Evolutionary conservation across 1,140 invertebrate genomes (phyloP), one percentile per base, ranked within the genome.

Genomic region (Gryon sp.): DNA sequence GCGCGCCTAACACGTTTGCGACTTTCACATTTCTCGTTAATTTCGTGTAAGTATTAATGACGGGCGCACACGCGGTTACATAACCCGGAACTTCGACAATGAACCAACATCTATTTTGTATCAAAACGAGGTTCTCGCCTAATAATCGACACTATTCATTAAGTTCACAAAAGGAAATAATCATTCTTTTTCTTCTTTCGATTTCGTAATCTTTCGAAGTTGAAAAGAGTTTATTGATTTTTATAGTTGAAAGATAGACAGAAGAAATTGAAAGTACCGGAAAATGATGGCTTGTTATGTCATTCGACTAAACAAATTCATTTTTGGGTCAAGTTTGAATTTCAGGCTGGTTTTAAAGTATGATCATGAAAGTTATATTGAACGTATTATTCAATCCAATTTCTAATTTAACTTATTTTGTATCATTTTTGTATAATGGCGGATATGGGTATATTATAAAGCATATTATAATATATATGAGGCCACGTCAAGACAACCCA

Each of bases 11-110:
- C 41, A 20, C 70, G 48, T 53, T 45, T 41, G 77, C 41, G 19
- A 84, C 84, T 86, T 86, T 86, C 84, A 84, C 84, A 80, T 84
- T 83, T 85, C 77, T 41, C 68, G 78, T 82, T 85, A 85, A 84
- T 83, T 84, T 84, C 68, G 60, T 26, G 50, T 74, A 73, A 63
- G 63, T 79, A 78, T 82, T 82, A 83, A 80, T 78, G 79, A 83
- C 75, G 78, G 78, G 53, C 69, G 77, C 76, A 52, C 43, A 41
- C 30, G 30, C 12, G n/a, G 34, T 78, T 84, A 83, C 70, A 60
- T 81, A 86, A 86, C 66, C 69, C 68, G 70, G 68, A 75, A 78
- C 76, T 78, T n/a, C 30, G 57, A 6, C 52, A 26, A 60, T 55
- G 45, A 72, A 36, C 26, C 36, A 15, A 53, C 20, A n/a, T 15